phyloP scores from a whole-genome alignment of 2,888 invertebrate genomes.

The Chrysotoxum bicinctum region DNA sequence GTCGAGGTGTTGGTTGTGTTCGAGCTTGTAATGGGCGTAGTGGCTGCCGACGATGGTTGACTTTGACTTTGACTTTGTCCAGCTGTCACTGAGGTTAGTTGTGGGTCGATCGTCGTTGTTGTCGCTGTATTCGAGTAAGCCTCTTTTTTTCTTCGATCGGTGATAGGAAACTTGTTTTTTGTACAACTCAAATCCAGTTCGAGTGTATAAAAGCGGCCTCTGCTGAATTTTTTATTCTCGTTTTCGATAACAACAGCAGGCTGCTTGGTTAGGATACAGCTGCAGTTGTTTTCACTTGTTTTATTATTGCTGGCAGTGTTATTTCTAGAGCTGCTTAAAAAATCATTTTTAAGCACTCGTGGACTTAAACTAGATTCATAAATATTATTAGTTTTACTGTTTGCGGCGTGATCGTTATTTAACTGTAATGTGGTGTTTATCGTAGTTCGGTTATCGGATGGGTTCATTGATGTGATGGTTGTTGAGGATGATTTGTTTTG shows the following conservation, averaged over 20 bases:
- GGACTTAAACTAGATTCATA: constrained; percentile 44
- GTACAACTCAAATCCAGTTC: constrained; percentile 83
- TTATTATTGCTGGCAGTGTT: constrained; percentile 53
- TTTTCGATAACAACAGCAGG: constrained; percentile 75
- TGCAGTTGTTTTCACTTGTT: constrained; percentile 45
- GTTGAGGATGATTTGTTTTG: constrained; percentile 63
- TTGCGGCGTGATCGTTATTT: constrained; percentile 18
- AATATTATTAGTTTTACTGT: constrained; percentile 50
- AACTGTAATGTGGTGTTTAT: constrained; percentile 36
- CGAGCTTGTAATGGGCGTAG: constrained; percentile 59
- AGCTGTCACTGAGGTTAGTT: not conserved
- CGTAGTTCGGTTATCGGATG: constrained; percentile 35
- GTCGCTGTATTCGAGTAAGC: constrained; percentile 34
- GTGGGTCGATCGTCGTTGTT: constrained; percentile 16
- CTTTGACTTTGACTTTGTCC: constrained; percentile 12
- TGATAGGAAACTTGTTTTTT: constrained; percentile 85
- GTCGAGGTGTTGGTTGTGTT: constrained; percentile 18
- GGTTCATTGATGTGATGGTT: constrained; percentile 32
- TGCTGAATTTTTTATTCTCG: constrained; percentile 78
- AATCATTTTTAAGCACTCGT: constrained; percentile 38
- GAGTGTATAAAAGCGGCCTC: constrained; percentile 80
- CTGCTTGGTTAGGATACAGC: constrained; percentile 33
- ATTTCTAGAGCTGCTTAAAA: constrained; percentile 47
- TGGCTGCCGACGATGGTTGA: constrained; percentile 44
- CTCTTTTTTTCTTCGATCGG: constrained; percentile 77